Base-by-base conservation (phyloP, 2,797 vertebrate species). In the Heterohyrax brucei region DNA sequence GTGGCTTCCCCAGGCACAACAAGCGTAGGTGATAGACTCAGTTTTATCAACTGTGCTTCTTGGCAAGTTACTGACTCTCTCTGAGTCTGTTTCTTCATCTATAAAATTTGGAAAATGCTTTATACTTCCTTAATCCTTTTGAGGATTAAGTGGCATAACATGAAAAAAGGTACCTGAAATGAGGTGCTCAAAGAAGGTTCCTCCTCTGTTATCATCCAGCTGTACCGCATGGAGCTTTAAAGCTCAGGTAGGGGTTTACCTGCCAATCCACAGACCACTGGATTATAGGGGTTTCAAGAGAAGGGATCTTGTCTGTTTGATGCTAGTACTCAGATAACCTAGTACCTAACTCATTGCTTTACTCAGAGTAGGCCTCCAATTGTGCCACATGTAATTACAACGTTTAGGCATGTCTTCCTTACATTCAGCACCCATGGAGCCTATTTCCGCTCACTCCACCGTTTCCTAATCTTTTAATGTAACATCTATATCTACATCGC, bases 231-330 rank as follows among this genome's bases (percentile, higher is more conserved):
- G 73, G 70, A 82, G 33, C 18, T 39, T 72, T 30, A 72, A 75
- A 48, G 1, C 46, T 21, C 50, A 84, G 1, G 0, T 2, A 59
- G 18, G 4, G 24, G 9, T 83, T 87, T 46, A 82, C 26, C n/a
- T 92, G 64, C 62, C 33, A 75, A 59, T 6, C 46, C 39, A 80
- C 26, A 72, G n/a, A 4, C 46, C 30, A 64, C 22, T 64, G 48
- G 14, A 80, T 21, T 76, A 26, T 28, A 85, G 79, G 24, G 12
- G 50, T 88, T 91, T 77, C 53, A 94, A 77, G 13, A 56, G n/a
- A 89, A 89, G 70, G 95, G 73, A 93, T 61, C 7, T 44, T 96
- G 19, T 50, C 53, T 88, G 50, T 76, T 89, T 87, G n/a, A 46
- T 53, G n/a, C 50, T 10, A 72, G 33, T 30, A 21, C 24, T 46